phyloP scores from a whole-genome alignment of 2,888 invertebrate genomes.

The Copidosoma aretas region DNA sequence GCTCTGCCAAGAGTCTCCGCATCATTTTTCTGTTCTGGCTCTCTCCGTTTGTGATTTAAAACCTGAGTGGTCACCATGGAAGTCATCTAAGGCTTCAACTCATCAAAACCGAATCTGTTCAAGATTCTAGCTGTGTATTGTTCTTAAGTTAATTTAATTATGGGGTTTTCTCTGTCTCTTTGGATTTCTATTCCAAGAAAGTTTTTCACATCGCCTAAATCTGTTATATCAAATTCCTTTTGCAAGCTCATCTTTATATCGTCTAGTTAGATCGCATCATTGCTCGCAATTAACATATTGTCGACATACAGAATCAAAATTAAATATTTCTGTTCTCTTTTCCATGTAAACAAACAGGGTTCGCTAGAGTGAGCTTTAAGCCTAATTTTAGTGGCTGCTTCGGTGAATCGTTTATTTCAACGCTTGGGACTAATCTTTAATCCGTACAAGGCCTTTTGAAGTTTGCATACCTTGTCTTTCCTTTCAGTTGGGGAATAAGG shows the following conservation, averaged over 20 bases:
- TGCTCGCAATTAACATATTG: conserved; percentile 10
- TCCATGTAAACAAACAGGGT: conserved; percentile 36
- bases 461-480: conserved; percentile 35
- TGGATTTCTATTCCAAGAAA: conserved; percentile 32
- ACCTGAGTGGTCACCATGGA: background rate
- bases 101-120: background rate
- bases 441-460: conserved; percentile 35
- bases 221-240: too few relatives aligned
- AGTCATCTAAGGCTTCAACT: background rate
- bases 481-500: background rate
- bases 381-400: conserved; percentile 30
- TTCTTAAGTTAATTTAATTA: background rate
- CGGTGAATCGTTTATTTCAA: conserved; percentile 32
- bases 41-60: background rate
- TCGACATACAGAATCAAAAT: conserved; percentile 8
- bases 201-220: conserved; percentile 30
- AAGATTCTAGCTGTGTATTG: background rate
- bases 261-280: background rate
- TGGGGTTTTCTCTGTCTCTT: conserved; percentile 8
- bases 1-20: background rate
- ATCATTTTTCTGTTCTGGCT: background rate
- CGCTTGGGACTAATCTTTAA: conserved; percentile 32
- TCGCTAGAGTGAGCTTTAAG: conserved; percentile 30
- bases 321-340: background rate
- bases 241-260: conserved; percentile 26